phyloP scores from a whole-genome alignment of 2,113 vertebrate genomes.

The Proteles cristata region DNA sequence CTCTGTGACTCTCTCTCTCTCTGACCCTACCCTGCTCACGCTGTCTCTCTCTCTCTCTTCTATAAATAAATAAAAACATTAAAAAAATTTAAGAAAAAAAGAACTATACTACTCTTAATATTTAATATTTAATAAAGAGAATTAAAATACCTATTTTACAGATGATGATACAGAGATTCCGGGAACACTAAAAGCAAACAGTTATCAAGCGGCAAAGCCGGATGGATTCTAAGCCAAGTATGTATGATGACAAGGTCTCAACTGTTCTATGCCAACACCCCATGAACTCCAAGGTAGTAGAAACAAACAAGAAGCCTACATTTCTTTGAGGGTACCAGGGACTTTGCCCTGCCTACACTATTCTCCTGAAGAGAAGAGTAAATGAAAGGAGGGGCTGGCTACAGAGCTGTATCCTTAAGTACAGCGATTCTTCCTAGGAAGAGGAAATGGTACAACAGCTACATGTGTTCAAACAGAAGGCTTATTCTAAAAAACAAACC shows the following conservation, averaged over 20 bases:
- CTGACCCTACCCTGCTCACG: too few species aligned
- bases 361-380: background rate
- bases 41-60: too few species aligned
- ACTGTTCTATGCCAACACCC: background rate
- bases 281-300: background rate
- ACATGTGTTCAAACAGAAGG: background rate
- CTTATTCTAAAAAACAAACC: conserved; percentile 19
- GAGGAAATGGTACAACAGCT: background rate
- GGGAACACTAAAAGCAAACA: background rate
- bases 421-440: background rate
- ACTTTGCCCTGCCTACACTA: background rate
- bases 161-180: background rate
- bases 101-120: conserved; percentile 10
- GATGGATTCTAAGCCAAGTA: background rate
- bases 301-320: background rate
- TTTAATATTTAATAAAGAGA: background rate
- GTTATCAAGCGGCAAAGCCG: background rate
- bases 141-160: conserved; percentile 1
- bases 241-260: background rate
- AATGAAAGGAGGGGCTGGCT: background rate
- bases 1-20: too few species aligned
- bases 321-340: background rate
- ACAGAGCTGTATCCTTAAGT: background rate
- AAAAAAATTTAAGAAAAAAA: too few species aligned
- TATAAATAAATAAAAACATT: too few species aligned